Base-by-base conservation (phyloP, 2,888 invertebrate genomes). In the Lepidocyrtinus sp. region DNA sequence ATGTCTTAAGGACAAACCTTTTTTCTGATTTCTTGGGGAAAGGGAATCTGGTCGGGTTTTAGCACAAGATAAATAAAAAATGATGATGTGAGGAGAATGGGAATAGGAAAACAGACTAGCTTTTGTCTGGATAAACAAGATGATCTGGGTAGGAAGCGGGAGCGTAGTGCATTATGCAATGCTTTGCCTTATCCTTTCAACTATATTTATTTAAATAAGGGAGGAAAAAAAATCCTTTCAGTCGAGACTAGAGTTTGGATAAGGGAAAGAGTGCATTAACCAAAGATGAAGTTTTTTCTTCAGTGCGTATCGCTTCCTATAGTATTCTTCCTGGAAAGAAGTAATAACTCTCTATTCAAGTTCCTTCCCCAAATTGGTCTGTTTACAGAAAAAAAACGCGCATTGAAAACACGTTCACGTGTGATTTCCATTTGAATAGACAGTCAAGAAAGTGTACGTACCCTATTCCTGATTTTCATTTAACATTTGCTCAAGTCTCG, bases 51-150 rank as follows among this genome's bases (percentile, higher is more conserved):
- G 55, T 55, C 36, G 55, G 55, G 55, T 55, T 55, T 55, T 55
- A 55, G 55, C 55, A 55, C n/a, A 55, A n/a, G 55, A 55, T 55
- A 55, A 55, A 55, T 55, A 55, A 55, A 55, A 55, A 55, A 55
- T 55, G 55, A 55, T 55, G 55, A 55, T 55, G 55, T 55, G 55
- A 55, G 55, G 55, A 55, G 55, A 55, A 55, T 55, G 55, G 55
- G 55, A 55, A 55, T 55, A 55, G 55, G 55, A 55, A 55, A 55
- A 55, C 55, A 55, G 55, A 55, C 55, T 55, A 55, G 55, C 55
- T 55, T 55, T 55, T 55, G 55, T 55, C 55, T 55, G 55, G 55
- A 55, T 55, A 55, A 55, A 55, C 55, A 55, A 55, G 55, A 55
- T 55, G 55, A 55, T 55, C 55, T 55, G 55, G 17, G 55, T 36